Conservation (phyloP, 2,797 vertebrate genomes). For the Crotalus adamanteus region DNA sequence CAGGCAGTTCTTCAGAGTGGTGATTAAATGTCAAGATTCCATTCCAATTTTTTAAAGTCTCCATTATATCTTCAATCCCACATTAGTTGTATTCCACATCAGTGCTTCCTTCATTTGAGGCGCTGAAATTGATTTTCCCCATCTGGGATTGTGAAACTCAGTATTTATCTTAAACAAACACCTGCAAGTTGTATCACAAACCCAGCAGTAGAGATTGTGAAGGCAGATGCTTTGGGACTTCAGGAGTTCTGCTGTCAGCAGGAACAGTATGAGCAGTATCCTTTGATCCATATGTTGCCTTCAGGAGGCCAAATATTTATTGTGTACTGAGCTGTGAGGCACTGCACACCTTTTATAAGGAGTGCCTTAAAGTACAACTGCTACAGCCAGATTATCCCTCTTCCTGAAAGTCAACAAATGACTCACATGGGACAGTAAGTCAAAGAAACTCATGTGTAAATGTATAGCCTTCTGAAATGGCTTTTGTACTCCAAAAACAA, state of each 20-base stretch:
- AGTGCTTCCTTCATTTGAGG: slow-evolving; percentile 27
- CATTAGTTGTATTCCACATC: slow-evolving; percentile 35
- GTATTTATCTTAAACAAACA: slow-evolving; percentile 28
- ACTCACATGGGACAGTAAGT: not conserved
- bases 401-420: not conserved
- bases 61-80: slow-evolving; percentile 17
- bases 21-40: slow-evolving; percentile 5
- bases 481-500: not conserved
- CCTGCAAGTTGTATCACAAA: slow-evolving; percentile 5
- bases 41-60: slow-evolving; percentile 30
- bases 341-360: slow-evolving; percentile 8
- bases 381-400: not conserved
- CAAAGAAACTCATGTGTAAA: not conserved
- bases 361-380: not conserved
- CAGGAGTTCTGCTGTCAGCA: slow-evolving; percentile 7
- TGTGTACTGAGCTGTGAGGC: slow-evolving; percentile 3
- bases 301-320: slow-evolving; percentile 20
- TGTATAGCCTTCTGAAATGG: not conserved
- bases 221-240: slow-evolving; percentile 7
- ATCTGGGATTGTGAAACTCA: slow-evolving; percentile 23
- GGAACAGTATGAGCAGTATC: not conserved
- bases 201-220: slow-evolving; percentile 7
- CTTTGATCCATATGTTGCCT: slow-evolving; percentile 18
- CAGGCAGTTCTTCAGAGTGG: not conserved
- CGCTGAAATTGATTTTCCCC: slow-evolving; percentile 38